These are phyloP conservation scores for Hyles lineata DNA, from an alignment of 2,888 invertebrate genomes.

Conservation along the genomic window DNA sequence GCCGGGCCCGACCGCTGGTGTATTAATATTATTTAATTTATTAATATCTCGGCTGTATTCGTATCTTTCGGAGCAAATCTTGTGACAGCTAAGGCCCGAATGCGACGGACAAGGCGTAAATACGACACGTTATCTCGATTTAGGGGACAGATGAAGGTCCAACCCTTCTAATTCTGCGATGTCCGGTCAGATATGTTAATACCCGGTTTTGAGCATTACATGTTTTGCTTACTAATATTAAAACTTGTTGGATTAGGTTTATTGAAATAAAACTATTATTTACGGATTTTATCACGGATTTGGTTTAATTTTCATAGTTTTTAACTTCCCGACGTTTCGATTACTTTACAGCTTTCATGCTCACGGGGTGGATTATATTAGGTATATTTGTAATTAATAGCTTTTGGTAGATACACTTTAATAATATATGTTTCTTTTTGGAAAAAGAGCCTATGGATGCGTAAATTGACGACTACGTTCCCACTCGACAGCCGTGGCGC, in stretches of 20 bases:
- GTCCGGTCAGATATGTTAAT: constrained; percentile 6
- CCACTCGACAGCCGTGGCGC: too few relatives aligned
- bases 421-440: too few relatives aligned
- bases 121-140: constrained; percentile 10
- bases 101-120: not conserved
- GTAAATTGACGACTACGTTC: too few relatives aligned
- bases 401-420: too few relatives aligned
- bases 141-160: constrained; percentile 4
- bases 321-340: too few relatives aligned
- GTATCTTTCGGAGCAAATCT: not conserved
- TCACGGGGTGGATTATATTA: too few relatives aligned
- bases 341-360: too few relatives aligned
- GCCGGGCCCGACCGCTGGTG: too few relatives aligned
- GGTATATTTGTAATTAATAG: too few relatives aligned
- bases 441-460: too few relatives aligned
- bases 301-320: too few relatives aligned
- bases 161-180: constrained; percentile 17
- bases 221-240: not conserved
- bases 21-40: too few relatives aligned
- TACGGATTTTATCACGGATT: not conserved
- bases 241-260: not conserved
- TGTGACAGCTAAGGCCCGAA: not conserved
- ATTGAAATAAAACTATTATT: not conserved
- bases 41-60: not conserved
- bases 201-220: not conserved